Evolutionary conservation across 1,140 invertebrate genomes (phyloP), one percentile per base, ranked within the genome.

Genomic region (Listronotus bonariensis): DNA sequence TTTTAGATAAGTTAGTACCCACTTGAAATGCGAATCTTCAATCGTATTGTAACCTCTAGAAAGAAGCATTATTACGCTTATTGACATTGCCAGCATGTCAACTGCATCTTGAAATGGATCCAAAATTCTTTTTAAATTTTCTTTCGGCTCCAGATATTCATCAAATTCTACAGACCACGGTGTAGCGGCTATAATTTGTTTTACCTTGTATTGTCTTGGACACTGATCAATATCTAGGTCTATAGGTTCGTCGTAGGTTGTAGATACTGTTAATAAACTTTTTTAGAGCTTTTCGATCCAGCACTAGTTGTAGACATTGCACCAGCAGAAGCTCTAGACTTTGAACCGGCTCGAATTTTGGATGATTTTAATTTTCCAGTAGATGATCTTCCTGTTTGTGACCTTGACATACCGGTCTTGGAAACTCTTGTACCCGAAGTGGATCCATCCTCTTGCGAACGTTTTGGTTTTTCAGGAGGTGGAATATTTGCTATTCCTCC

Each of bases 31-130:
- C 5, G 68, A 59, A 17, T 60, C 49, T 12, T 36, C 17, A 3
- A 73, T 68, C 31, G 55, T 17, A 12, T 48, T 34, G 20, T 67
- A 48, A 15, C 62, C 51, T 31, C 56, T 68, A 3, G 67, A 65
- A 52, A 73, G 46, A 11, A 73, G 63, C 71, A 73, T 73, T 1
- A 73, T 65, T 32, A 68, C 66, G 14, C 67, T 73, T 18, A 73
- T 69, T 0, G 65, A 59, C 20, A 71, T 66, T 1, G 69, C 68
- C 10, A 73, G 40, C 63, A 73, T 69, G 36, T 69, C 63, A 7
- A 71, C 59, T 9, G 57, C 54, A 42, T 68, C 69, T 51, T 71
- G 69, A 32, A 67, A 67, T 7, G 58, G 57, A 53, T 66, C 64
- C 3, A 38, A 32, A 14, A 66, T 45, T 42, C 56, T n/a, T 14